Percentiles rank a stretch among this genome's conserved stretches.
Conservation (phyloP, 2,797 vertebrate species). For the Urophycis tenuis region DNA sequence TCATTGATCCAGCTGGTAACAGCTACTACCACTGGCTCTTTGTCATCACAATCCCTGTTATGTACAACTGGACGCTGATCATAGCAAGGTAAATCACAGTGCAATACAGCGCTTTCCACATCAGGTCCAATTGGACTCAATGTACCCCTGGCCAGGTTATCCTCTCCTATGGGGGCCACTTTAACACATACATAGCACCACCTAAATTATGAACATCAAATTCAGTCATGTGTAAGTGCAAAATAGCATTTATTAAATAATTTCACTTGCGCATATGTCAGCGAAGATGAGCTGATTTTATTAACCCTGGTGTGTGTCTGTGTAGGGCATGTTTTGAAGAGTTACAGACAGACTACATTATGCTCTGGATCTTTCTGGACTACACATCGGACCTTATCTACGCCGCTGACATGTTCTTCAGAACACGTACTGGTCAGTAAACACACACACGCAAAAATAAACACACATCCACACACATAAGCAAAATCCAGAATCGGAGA, state of each 20-base stretch:
- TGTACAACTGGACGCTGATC: conserved; percentile 96
- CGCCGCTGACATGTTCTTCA: conserved; percentile 84
- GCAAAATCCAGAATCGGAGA: too few relatives aligned
- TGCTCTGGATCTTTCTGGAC: conserved; percentile 80
- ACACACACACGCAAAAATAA: neutral
- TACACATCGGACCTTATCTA: conserved; percentile 76
- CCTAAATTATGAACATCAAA: neutral
- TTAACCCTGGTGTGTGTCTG: conserved; percentile 2
- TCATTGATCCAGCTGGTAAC: conserved; percentile 85
- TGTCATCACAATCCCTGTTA: conserved; percentile 87
- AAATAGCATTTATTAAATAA: neutral
- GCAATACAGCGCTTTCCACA: neutral
- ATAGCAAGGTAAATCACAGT: conserved; percentile 85
- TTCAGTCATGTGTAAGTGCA: neutral
- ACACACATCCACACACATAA: conserved; percentile 5
- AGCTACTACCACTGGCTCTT: conserved; percentile 89
- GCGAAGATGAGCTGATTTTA: neutral
- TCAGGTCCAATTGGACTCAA: neutral
- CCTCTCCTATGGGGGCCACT: neutral
- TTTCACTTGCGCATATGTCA: neutral
- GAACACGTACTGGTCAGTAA: conserved; percentile 83
- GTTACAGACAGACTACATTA: conserved; percentile 80
- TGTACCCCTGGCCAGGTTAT: neutral
- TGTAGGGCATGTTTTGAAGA: conserved; percentile 92
- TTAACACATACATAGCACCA: neutral